Evolutionary conservation across 2,113 vertebrate species (phyloP).

Genomic region (Mobula birostris): DNA sequence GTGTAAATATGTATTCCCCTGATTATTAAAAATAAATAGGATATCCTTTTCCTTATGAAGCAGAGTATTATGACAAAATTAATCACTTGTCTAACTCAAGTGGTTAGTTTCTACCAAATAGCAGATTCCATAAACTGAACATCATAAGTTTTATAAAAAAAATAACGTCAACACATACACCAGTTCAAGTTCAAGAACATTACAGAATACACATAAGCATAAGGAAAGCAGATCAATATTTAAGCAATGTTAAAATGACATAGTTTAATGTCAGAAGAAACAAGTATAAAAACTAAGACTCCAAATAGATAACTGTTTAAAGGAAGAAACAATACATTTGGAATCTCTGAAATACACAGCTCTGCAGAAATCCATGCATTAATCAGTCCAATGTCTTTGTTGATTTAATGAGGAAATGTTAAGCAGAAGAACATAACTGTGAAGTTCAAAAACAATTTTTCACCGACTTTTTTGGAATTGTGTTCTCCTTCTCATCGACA

Average conservation of each 20-base stretch:
- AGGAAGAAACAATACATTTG: constrained; percentile 36
- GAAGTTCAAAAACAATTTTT: constrained; percentile 52
- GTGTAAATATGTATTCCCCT: background rate
- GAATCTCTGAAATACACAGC: constrained; percentile 49
- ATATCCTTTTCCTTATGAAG: background rate
- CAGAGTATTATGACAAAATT: background rate
- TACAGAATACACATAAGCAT: background rate
- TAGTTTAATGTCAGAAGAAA: background rate
- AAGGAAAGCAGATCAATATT: background rate
- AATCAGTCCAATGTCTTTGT: constrained; percentile 33
- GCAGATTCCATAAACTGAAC: constrained; percentile 28
- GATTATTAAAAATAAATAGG: background rate
- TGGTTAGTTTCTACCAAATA: background rate
- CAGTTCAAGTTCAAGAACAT: background rate
- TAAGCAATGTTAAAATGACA: background rate
- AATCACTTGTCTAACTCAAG: background rate
- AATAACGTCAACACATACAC: too few relatives aligned
- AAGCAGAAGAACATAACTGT: constrained; percentile 49
- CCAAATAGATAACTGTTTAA: constrained; percentile 37
- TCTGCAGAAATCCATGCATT: constrained; percentile 46
- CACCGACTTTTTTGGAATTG: constrained; percentile 94
- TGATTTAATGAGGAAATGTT: constrained; percentile 44
- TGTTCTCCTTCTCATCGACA: constrained; percentile 81
- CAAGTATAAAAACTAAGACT: constrained; percentile 42
- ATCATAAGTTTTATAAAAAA: background rate